These are phyloP conservation scores for Mellilla xanthometata DNA, from an alignment of 2,888 invertebrate species.

Conservation along the genomic window DNA sequence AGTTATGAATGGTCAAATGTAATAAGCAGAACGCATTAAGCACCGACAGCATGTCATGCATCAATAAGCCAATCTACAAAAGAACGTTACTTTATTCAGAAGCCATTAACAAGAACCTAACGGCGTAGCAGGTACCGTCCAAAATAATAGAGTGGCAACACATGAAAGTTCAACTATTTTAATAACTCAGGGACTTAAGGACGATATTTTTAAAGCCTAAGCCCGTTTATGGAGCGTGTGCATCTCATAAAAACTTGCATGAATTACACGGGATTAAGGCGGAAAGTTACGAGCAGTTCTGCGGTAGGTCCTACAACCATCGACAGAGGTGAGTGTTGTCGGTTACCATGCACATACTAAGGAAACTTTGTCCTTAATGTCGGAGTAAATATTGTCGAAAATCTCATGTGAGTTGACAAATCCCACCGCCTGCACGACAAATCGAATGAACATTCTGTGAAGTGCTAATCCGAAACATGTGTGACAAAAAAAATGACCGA, in stretches of 20 bases:
- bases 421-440: conserved; percentile 42
- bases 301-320: conserved; percentile 69
- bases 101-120: conserved; percentile 19
- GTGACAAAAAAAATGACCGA: conserved; percentile 69
- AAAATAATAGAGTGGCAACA: conserved; percentile 28
- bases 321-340: conserved; percentile 31
- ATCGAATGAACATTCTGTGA: conserved; percentile 67
- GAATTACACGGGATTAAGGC: conserved; percentile 69
- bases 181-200: conserved; percentile 34
- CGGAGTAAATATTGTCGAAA: conserved; percentile 32
- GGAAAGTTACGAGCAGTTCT: conserved; percentile 63
- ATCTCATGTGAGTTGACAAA: conserved; percentile 31
- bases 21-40: conserved; percentile 25
- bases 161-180: conserved; percentile 27
- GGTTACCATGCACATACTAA: conserved; percentile 29
- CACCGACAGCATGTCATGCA: conserved; percentile 19
- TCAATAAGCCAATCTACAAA: conserved; percentile 23
- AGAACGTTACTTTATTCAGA: conserved; percentile 17
- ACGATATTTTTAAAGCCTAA: conserved; percentile 47
- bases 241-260: conserved; percentile 63
- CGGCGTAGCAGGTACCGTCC: conserved; percentile 16
- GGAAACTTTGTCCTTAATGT: conserved; percentile 35
- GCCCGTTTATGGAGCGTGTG: conserved; percentile 54
- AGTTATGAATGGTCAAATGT: conserved; percentile 18
- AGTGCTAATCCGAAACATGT: conserved; percentile 79